Evolutionary conservation across 2,797 vertebrate genomes (phyloP).

Genomic region (Lepilemur septentrionalis): DNA sequence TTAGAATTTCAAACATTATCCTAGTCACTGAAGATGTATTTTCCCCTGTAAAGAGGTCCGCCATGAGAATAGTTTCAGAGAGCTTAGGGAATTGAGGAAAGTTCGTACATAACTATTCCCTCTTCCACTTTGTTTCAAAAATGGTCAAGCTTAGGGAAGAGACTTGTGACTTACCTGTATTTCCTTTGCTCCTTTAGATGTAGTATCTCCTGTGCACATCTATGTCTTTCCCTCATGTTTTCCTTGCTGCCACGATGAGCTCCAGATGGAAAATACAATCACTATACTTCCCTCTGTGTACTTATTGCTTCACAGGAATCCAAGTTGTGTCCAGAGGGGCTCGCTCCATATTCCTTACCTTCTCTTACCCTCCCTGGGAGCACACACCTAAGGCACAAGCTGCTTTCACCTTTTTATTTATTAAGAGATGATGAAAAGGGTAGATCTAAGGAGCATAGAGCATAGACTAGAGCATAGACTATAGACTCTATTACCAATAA

Average conservation of each 20-base stretch:
- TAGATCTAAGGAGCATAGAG: not conserved
- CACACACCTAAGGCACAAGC: not conserved
- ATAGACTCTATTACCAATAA: not conserved
- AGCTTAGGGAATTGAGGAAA: not conserved
- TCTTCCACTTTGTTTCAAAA: not conserved
- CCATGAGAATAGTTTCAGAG: not conserved
- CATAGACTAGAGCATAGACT: no score
- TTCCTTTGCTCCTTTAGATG: not conserved
- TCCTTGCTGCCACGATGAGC: not conserved
- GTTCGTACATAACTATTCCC: not conserved
- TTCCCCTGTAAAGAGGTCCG: not conserved
- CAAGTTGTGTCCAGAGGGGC: accelerated
- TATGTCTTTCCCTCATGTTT: not conserved
- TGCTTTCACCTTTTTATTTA: not conserved
- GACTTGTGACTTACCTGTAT: not conserved
- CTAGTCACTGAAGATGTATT: not conserved
- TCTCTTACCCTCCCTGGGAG: accelerated
- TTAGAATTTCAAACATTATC: not conserved
- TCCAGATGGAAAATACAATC: not conserved
- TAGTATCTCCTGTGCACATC: not conserved
- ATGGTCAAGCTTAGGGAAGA: not conserved
- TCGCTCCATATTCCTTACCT: no score
- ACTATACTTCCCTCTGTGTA: not conserved
- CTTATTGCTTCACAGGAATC: not conserved
- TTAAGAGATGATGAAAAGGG: not conserved